Evolutionary conservation across 2,888 invertebrate genomes (phyloP).

Genomic region (Drosophila mimica): DNA sequence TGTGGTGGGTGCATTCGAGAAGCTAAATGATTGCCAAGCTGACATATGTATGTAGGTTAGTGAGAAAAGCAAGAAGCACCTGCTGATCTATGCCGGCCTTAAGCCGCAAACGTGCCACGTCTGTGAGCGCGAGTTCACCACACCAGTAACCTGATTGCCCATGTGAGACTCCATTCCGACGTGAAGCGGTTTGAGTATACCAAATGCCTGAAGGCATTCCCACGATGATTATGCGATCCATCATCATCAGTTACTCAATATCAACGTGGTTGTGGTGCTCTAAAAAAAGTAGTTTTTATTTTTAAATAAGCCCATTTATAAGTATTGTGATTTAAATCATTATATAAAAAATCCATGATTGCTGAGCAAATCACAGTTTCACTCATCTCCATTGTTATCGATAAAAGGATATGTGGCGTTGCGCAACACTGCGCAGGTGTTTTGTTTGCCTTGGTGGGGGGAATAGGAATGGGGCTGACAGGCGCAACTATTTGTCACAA

Average conservation of each 20-base stretch:
- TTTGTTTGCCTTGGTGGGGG: slow-evolving; percentile 40
- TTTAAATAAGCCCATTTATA: not conserved
- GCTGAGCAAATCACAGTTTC: not conserved
- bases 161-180: slow-evolving; percentile 82
- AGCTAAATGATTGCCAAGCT: slow-evolving; percentile 49
- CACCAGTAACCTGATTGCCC: slow-evolving; percentile 84
- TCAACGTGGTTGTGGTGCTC: slow-evolving; percentile 64
- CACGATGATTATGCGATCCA: slow-evolving; percentile 53
- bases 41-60: slow-evolving; percentile 26
- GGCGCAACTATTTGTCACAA: slow-evolving; percentile 56
- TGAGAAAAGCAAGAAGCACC: slow-evolving; percentile 80
- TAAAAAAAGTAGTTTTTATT: slow-evolving; percentile 20
- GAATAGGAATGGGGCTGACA: slow-evolving; percentile 26
- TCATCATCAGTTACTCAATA: slow-evolving; percentile 54
- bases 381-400: slow-evolving; percentile 30
- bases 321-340: not conserved
- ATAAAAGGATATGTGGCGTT: slow-evolving; percentile 10
- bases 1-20: too few relatives aligned
- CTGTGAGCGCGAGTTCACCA: slow-evolving; percentile 83
- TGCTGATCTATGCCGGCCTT: slow-evolving; percentile 84
- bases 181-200: slow-evolving; percentile 68
- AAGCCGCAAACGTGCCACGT: slow-evolving; percentile 83
- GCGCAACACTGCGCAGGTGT: slow-evolving; percentile 41
- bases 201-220: slow-evolving; percentile 79
- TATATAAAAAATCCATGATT: slow-evolving; percentile 7